Base-by-base conservation (phyloP, 2,888 invertebrate genomes). In the Nephrocerus scutellatus region DNA sequence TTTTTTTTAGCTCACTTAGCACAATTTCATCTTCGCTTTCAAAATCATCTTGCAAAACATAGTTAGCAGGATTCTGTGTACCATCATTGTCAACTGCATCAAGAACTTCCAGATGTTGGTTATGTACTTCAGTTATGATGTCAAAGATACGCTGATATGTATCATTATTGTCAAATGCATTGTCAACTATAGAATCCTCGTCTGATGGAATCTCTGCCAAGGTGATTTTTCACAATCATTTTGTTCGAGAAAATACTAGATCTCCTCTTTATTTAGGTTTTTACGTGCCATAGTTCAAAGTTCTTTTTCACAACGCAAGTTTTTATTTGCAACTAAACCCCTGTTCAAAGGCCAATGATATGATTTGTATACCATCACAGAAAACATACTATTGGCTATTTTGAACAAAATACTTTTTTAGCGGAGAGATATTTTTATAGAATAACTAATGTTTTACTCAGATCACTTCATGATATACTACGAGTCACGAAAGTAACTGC, bases 1-100 rank as follows among this genome's bases (percentile, higher is more conserved):
- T n/a, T n/a, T n/a, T n/a, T n/a, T n/a, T n/a, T n/a, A 12, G 21
- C n/a, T 32, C 32, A 23, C 16, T 15, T 22, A 32, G 12, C 22
- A 32, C 21, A 29, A 31, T 31, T 21, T 22, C 15, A 12, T 10
- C 32, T 23, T 32, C 32, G 23, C 16, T 32, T 15, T 32, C 32
- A 16, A 32, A n/a, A n/a, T n/a, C n/a, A 15, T 30, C 30, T 30
- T 19, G 20, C 8, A 21, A 30, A 5, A n/a, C 30, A 30, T 30
- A 30, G 30, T 30, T 20, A 10, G 30, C n/a, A 16, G 13, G n/a
- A 13, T 30, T 30, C 21, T 30, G 20, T 30, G 12, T 12, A 12
- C 12, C 19, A 13, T 19, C 20, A 20, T 30, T n/a, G n/a, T n/a
- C n/a, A n/a, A n/a, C 20, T 19, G 5, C 18, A 20, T 30, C 30